Percentiles rank a stretch among this genome's conserved stretches.
These are phyloP conservation scores for Orientallactaga bullata DNA, from an alignment of 2,113 vertebrate genomes.

Conservation along the genomic window DNA sequence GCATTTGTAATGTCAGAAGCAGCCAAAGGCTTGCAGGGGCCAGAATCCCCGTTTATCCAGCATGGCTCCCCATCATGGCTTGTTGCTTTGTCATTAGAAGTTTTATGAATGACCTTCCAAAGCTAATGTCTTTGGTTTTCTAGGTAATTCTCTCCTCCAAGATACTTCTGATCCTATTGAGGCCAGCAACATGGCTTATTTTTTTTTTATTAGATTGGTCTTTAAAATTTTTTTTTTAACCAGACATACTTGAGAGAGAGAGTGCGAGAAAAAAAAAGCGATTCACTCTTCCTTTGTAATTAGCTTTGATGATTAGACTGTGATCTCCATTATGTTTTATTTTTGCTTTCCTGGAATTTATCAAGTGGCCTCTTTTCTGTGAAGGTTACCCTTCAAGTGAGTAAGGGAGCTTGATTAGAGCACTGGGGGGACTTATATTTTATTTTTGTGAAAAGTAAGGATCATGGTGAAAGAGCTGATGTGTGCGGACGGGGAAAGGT, in stretches of 20 bases:
- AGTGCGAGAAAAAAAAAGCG: neutral
- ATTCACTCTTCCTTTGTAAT: constrained; percentile 73
- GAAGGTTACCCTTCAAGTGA: constrained; percentile 71
- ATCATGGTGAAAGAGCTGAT: neutral
- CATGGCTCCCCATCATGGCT: fast-evolving
- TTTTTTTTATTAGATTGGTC: constrained; percentile 56
- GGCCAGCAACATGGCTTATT: constrained; percentile 21
- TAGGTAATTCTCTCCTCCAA: neutral
- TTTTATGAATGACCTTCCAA: neutral
- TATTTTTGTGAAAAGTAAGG: constrained; percentile 65
- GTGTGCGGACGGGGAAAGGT: constrained; percentile 26
- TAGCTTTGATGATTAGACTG: constrained; percentile 71
- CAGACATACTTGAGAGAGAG: constrained; percentile 23
- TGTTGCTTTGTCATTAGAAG: neutral
- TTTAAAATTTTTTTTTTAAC: constrained; percentile 37
- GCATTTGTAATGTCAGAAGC: neutral
- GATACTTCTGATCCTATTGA: constrained; percentile 40
- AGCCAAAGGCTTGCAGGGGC: fast-evolving
- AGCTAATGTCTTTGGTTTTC: constrained; percentile 1
- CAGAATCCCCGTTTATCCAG: neutral
- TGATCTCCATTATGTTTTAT: constrained; percentile 75
- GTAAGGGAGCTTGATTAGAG: constrained; percentile 61
- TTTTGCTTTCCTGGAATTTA: constrained; percentile 76
- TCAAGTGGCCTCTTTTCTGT: constrained; percentile 74
- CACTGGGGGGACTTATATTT: constrained; percentile 38